phyloP scores from a whole-genome alignment of 2,113 vertebrate species.

The Rhynchopsitta pachyrhyncha region DNA sequence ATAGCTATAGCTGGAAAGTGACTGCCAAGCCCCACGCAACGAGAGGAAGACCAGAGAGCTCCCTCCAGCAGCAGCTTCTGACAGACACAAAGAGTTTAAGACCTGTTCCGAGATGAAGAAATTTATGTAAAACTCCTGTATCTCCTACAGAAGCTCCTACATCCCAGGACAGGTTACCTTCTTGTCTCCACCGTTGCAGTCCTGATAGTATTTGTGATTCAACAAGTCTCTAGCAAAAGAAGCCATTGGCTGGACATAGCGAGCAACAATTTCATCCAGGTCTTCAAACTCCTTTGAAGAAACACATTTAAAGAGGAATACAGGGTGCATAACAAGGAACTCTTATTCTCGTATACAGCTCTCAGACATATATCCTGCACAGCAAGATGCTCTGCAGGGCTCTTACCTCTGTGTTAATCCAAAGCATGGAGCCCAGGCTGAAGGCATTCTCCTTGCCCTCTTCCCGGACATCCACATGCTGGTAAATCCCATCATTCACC shows the following conservation, averaged over 20 bases:
- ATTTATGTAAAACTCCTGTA: not conserved
- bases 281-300: constrained; percentile 93
- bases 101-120: not conserved
- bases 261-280: constrained; percentile 96
- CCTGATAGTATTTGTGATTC: constrained; percentile 95
- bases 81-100: not conserved
- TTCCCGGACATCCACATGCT: constrained; percentile 94
- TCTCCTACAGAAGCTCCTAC: not conserved
- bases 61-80: not conserved
- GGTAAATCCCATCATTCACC: constrained; percentile 93
- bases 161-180: constrained; percentile 77
- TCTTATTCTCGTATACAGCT: not conserved
- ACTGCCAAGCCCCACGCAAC: not conserved
- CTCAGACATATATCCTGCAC: not conserved
- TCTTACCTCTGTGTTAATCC: constrained; percentile 93
- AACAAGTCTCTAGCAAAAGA: constrained; percentile 94
- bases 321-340: not conserved
- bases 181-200: constrained; percentile 87
- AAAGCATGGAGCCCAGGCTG: constrained; percentile 93
- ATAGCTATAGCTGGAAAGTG: not conserved
- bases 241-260: constrained; percentile 97
- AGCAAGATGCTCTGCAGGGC: not conserved
- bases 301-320: constrained; percentile 26
- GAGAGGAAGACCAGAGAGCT: not conserved
- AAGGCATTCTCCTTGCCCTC: constrained; percentile 99